Evolutionary conservation across 1,140 invertebrate species (phyloP).

Genomic region (Lordiphosa collinella): DNA sequence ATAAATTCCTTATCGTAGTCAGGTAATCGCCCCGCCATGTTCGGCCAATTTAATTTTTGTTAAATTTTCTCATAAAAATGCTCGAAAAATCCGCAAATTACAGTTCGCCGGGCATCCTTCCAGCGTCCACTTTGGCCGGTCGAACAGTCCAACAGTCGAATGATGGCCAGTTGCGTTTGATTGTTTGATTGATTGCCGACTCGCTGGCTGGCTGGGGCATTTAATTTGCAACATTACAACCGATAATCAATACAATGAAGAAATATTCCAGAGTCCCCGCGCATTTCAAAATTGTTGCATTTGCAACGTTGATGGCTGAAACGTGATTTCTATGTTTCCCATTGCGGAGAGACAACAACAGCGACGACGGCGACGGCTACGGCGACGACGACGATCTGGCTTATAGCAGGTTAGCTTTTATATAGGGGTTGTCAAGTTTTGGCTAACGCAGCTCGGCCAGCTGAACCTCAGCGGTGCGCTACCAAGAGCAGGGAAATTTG

Average conservation of each 20-base stretch:
- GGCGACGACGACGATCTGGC: constrained; percentile 49
- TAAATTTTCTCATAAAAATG: constrained; percentile 78
- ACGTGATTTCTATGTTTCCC: constrained; percentile 78
- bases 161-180: constrained; percentile 70
- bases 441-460: constrained; percentile 14
- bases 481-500: neutral
- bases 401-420: constrained; percentile 58
- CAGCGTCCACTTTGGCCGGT: neutral
- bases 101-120: constrained; percentile 27
- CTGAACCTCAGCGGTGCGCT: constrained; percentile 4
- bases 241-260: constrained; percentile 78
- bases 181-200: constrained; percentile 65
- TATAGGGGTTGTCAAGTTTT: constrained; percentile 27
- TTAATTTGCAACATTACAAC: constrained; percentile 78
- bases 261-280: constrained; percentile 52
- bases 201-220: constrained; percentile 37
- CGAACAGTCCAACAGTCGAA: constrained; percentile 26
- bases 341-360: constrained; percentile 31
- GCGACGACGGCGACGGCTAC: constrained; percentile 25
- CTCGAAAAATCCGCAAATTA: constrained; percentile 64
- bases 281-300: constrained; percentile 71
- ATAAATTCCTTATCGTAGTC: constrained; percentile 71
- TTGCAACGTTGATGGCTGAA: constrained; percentile 72
- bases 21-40: constrained; percentile 59
- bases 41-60: constrained; percentile 71